Percentiles rank a stretch among this genome's conserved stretches.
These are phyloP conservation scores for Ctenomys sociabilis DNA, from an alignment of 2,113 vertebrate genomes.

Conservation along the genomic window DNA sequence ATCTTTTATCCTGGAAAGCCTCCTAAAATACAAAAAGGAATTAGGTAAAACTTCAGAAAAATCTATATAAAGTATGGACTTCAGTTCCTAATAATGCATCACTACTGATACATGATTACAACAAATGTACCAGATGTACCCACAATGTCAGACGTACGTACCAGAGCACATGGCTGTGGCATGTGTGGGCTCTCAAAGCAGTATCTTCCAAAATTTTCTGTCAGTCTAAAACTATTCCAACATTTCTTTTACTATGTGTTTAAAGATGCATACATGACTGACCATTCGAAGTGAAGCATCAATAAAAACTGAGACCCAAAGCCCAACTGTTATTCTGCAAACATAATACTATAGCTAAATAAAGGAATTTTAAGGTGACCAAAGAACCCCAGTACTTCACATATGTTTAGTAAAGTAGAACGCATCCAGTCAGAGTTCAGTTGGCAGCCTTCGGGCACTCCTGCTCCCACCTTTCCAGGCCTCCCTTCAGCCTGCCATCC, in stretches of 20 bases:
- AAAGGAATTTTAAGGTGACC: background rate
- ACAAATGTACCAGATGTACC: background rate
- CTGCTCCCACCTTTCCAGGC: background rate
- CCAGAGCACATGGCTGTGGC: fast-evolving
- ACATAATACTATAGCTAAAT: background rate
- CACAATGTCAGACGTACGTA: background rate
- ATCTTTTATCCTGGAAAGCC: background rate
- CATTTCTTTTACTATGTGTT: background rate
- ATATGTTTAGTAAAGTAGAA: background rate
- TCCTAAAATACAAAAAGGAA: background rate
- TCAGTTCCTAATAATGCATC: background rate
- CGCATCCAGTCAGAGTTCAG: background rate
- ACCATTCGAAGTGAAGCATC: background rate
- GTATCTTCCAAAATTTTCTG: background rate
- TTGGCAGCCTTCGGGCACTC: background rate
- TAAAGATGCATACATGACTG: background rate
- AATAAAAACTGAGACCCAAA: background rate
- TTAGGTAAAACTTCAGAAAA: background rate
- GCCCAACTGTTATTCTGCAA: background rate
- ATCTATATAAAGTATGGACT: background rate
- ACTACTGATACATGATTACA: background rate
- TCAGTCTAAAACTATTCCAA: background rate
- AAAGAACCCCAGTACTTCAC: background rate
- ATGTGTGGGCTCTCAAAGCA: background rate
- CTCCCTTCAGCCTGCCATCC: background rate